These are phyloP conservation scores for Disparrhopalites patrizii DNA, from an alignment of 2,888 invertebrate species.

Conservation along the genomic window DNA sequence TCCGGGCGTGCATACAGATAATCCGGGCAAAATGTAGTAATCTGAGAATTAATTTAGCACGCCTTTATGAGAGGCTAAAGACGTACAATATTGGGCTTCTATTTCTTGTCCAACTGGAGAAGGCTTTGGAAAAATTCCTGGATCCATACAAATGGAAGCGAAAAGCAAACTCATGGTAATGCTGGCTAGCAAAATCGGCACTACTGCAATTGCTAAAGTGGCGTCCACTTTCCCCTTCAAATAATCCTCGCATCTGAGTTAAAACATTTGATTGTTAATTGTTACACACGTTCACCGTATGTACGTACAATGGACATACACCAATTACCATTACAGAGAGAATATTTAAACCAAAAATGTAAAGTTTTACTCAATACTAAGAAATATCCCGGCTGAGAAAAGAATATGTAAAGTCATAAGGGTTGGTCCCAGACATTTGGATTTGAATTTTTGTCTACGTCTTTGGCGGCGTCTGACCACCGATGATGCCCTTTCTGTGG, in stretches of 20 bases:
- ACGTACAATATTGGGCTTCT: neutral
- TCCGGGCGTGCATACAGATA: too few relatives aligned
- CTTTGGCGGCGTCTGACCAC: neutral
- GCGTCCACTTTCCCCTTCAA: neutral
- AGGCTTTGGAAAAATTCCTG: conserved; percentile 2
- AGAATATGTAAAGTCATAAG: neutral
- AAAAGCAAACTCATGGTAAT: too few relatives aligned
- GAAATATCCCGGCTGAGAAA: neutral
- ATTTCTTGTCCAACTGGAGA: neutral
- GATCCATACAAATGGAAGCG: neutral
- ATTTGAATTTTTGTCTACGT: too few relatives aligned
- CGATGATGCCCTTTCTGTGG: too few relatives aligned
- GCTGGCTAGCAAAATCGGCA: too few relatives aligned
- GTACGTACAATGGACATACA: too few relatives aligned
- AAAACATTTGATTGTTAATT: too few relatives aligned
- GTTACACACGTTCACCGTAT: too few relatives aligned
- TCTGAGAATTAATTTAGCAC: too few relatives aligned
- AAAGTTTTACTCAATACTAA: neutral
- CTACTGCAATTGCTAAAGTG: neutral
- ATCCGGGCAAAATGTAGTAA: too few relatives aligned
- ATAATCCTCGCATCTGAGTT: neutral
- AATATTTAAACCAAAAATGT: neutral
- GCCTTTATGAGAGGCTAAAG: neutral
- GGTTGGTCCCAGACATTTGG: neutral
- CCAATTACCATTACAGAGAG: neutral